phyloP scores from a whole-genome alignment of 2,113 vertebrate genomes.

The Bombycilla garrulus region DNA sequence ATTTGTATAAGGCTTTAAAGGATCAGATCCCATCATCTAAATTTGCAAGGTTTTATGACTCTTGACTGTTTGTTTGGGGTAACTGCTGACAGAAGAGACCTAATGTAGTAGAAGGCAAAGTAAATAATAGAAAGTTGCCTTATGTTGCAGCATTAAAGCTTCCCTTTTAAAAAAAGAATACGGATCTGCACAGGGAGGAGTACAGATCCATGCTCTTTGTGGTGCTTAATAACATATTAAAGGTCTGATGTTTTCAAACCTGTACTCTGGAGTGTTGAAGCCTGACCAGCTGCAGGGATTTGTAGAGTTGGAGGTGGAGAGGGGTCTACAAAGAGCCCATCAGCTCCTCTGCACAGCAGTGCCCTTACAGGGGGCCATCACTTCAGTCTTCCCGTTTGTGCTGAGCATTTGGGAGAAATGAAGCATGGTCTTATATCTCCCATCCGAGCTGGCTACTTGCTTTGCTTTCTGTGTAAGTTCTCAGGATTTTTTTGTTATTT shows the following conservation, averaged over 20 bases:
- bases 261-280: background rate
- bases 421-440: background rate
- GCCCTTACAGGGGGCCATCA: background rate
- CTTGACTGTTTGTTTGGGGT: background rate
- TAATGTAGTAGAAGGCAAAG: background rate
- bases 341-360: background rate
- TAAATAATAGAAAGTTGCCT: background rate
- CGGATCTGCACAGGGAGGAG: background rate
- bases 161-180: background rate
- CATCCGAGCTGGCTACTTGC: background rate
- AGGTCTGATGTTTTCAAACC: background rate
- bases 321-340: background rate
- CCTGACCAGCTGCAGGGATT: background rate
- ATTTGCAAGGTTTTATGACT: background rate
- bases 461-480: background rate
- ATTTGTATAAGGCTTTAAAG: background rate
- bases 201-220: background rate
- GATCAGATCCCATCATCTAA: background rate
- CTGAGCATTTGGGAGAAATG: background rate
- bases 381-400: background rate
- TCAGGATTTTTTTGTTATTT: background rate
- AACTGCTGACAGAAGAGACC: background rate
- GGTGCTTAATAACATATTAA: background rate
- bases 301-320: background rate
- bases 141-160: background rate